phyloP scores from a whole-genome alignment of 2,797 vertebrate species.

The Passerculus sandwichensis region DNA sequence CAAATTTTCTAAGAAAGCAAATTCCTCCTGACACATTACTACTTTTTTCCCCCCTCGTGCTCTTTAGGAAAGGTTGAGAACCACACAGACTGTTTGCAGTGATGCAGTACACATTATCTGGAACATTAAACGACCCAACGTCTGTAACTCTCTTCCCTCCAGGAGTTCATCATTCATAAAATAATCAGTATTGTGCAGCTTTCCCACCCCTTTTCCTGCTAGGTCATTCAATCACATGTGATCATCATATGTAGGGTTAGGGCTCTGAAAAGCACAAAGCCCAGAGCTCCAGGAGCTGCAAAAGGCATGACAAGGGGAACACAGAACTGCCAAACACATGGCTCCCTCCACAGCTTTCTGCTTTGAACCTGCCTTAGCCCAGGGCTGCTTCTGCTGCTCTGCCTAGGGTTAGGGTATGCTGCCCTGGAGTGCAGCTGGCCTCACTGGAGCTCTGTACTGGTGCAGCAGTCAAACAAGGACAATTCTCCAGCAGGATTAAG shows the following conservation, averaged over 20 bases:
- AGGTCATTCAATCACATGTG: neutral
- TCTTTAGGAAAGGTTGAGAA: neutral
- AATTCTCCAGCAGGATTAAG: neutral
- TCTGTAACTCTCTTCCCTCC: neutral
- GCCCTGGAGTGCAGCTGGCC: neutral
- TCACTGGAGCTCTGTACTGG: neutral
- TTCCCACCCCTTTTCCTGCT: neutral
- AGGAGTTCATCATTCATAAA: neutral
- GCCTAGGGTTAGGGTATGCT: neutral
- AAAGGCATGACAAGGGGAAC: neutral
- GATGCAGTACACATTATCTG: neutral
- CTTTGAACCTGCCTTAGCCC: neutral
- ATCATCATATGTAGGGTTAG: neutral
- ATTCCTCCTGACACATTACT: neutral
- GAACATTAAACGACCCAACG: neutral
- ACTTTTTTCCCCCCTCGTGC: fast-evolving
- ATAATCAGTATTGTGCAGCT: neutral
- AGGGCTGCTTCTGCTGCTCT: neutral
- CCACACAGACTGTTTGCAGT: neutral
- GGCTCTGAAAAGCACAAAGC: neutral
- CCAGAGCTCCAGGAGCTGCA: neutral
- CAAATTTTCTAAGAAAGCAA: neutral
- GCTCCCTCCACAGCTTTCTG: neutral
- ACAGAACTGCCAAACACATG: neutral
- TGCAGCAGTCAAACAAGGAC: neutral